Evolutionary conservation across 2,113 vertebrate genomes (phyloP).

Genomic region (Oceanodroma tethys): DNA sequence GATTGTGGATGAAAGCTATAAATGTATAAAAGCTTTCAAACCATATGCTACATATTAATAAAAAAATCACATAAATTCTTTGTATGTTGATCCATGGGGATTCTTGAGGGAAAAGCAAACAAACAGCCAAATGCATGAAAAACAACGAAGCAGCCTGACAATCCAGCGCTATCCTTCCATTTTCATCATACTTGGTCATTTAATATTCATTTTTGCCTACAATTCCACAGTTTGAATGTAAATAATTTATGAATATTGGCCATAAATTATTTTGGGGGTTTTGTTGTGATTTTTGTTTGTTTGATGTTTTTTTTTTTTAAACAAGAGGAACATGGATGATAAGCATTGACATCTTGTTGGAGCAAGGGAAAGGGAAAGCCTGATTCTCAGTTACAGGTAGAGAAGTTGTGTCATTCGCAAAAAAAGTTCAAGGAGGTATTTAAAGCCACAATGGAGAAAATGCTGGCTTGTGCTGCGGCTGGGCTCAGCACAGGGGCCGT

Average conservation of each 20-base stretch:
- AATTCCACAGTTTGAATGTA: neutral
- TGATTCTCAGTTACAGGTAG: neutral
- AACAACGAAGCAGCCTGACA: neutral
- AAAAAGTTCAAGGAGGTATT: neutral
- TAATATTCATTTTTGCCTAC: slow-evolving; percentile 18
- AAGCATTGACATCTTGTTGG: neutral
- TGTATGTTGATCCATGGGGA: neutral
- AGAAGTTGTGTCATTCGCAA: neutral
- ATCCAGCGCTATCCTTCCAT: neutral
- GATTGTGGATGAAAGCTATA: neutral
- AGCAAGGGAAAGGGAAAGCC: neutral
- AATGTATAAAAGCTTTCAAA: slow-evolving; percentile 10
- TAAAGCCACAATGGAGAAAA: neutral
- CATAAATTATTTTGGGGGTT: neutral
- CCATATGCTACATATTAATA: slow-evolving; percentile 20
- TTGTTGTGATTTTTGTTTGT: neutral
- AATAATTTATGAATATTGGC: slow-evolving; percentile 2
- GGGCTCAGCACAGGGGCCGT: neutral
- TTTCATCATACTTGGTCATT: slow-evolving; percentile 15
- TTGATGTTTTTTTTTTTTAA: neutral
- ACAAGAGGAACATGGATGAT: neutral
- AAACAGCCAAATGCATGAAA: slow-evolving; percentile 13
- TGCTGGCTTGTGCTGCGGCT: neutral
- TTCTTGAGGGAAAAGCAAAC: slow-evolving; percentile 24
- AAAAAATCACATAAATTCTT: neutral